These are phyloP conservation scores for Platanista minor DNA, from an alignment of 2,113 vertebrate genomes.

Conservation along the genomic window DNA sequence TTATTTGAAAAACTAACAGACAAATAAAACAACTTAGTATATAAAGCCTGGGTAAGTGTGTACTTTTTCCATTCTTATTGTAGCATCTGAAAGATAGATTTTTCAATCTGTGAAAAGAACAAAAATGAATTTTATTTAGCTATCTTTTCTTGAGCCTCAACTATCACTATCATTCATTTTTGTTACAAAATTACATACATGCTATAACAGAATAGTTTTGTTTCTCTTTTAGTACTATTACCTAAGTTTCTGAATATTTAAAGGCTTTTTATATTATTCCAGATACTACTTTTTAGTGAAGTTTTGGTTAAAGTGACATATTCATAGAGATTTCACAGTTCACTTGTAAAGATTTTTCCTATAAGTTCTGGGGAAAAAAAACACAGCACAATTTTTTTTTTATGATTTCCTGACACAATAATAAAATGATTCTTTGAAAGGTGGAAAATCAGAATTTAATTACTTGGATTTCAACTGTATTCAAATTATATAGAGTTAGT, in stretches of 20 bases:
- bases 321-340: not conserved
- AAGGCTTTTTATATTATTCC: not conserved
- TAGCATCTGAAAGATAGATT: not conserved
- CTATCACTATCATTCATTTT: conserved; percentile 40
- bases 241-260: not conserved
- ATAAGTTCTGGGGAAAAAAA: not conserved
- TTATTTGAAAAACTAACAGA: conserved; percentile 46
- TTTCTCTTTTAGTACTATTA: conserved; percentile 34
- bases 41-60: not conserved
- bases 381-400: not conserved
- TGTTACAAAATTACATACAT: conserved; percentile 39
- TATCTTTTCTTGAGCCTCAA: not conserved
- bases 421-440: not conserved
- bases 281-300: conserved; percentile 23
- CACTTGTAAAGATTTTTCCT: not conserved
- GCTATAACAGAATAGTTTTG: not conserved
- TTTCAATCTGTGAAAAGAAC: conserved; percentile 38
- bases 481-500: not conserved
- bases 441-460: not conserved
- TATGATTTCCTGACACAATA: not conserved
- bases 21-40: not conserved
- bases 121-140: conserved; percentile 53
- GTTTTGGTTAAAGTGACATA: not conserved
- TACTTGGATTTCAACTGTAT: conserved; percentile 2
- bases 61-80: conserved; percentile 23